A percentile compares a stretch with the other conserved stretches of the same genome.
These are phyloP conservation scores for Charanyca ferruginea DNA, from an alignment of 2,888 invertebrate genomes.

Conservation along the genomic window DNA sequence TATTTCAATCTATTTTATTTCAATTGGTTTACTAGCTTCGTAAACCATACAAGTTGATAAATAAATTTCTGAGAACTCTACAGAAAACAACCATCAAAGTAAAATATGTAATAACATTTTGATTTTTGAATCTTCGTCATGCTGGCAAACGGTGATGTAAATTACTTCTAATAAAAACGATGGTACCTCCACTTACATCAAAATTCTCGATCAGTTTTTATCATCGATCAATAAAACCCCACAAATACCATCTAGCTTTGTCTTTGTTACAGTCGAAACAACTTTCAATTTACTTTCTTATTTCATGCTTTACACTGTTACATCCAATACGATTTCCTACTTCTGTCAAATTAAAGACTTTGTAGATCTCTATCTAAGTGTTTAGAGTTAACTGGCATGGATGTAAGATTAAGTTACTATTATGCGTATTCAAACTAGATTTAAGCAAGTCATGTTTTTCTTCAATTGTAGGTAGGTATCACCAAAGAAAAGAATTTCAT, in stretches of 20 bases:
- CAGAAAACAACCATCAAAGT: constrained; percentile 25
- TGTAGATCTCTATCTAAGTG: constrained; percentile 66
- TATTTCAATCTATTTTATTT: not conserved
- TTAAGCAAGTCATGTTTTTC: constrained; percentile 46
- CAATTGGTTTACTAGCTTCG: not conserved
- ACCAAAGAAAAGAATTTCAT: constrained; percentile 60
- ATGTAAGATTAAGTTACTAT: constrained; percentile 48
- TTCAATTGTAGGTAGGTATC: constrained; percentile 48
- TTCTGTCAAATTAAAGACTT: constrained; percentile 62
- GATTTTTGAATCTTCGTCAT: constrained; percentile 12
- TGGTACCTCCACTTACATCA: no score
- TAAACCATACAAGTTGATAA: constrained; percentile 10
- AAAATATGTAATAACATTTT: constrained; percentile 14
- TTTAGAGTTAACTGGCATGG: constrained; percentile 44
- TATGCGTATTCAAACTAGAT: constrained; percentile 39
- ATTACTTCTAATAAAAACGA: no score
- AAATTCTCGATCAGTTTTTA: constrained; percentile 50
- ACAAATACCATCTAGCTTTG: constrained; percentile 62
- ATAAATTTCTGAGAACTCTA: not conserved
- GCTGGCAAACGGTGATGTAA: constrained; percentile 19
- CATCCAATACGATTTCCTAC: constrained; percentile 58
- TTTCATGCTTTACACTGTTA: constrained; percentile 62
- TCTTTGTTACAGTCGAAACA: constrained; percentile 64
- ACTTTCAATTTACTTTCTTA: constrained; percentile 76
- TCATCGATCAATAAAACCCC: constrained; percentile 57